Base-by-base conservation (phyloP, 2,113 vertebrate species). In the Balaenoptera acutorostrata region DNA sequence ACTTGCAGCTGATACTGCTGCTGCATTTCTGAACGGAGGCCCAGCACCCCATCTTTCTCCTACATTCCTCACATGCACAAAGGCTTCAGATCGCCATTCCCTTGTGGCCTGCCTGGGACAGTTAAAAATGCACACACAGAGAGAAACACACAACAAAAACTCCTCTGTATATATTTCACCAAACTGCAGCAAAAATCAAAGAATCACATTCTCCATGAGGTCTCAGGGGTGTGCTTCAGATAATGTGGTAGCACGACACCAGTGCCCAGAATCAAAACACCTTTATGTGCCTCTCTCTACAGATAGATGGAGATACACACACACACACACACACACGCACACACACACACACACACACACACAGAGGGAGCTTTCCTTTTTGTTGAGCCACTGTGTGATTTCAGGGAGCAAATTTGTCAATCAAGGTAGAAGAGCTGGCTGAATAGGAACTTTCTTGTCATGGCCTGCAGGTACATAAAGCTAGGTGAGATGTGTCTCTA, bases 161-260 rank as follows among this genome's bases (percentile, higher is more conserved):
- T 61, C 81, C 83, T 23, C 59, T 89, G 21, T 66, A 8, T 59
- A 7, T 83, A 85, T 88, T 21, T 88, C 77, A n/a, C 1, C 94
- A 55, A 97, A 97, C 85, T 52, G 72, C 33, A 61, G 69, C 68
- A 96, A 81, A 64, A 39, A 81, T 93, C 89, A 64, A 81, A 69
- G 61, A 82, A 86, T 66, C 36, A 23, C 77, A 44, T 20, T 91
- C 3, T 80, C 52, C 13, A 0, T 88, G 33, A 49, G 66, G 29
- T 44, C 64, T 72, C 85, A 7, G 7, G 78, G 71, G 93, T 23
- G 81, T 81, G 8, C 75, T 68, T 96, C 55, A 85, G 49, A 3
- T 93, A 64, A 33, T 29, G 49, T 21, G 77, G 63, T 63, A 44
- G 10, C 66, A 18, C 10, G 82, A 52, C 4, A 69, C 41, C 31